Evolutionary conservation across 1,140 invertebrate genomes (phyloP).

Genomic region (Rhopalosiphum maidis): DNA sequence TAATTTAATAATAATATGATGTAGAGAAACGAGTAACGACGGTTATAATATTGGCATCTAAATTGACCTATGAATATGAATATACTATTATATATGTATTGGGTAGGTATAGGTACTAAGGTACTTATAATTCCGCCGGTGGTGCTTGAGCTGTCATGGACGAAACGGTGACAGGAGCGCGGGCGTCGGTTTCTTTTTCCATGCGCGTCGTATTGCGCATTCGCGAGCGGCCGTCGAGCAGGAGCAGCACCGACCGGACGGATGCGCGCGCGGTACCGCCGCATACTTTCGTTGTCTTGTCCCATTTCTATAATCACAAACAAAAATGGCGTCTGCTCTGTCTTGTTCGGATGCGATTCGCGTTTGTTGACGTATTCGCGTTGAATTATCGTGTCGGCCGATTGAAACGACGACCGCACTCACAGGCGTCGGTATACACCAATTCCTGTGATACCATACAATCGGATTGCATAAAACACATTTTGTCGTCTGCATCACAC

Average conservation of each 20-base stretch:
- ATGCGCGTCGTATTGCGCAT: slow-evolving; percentile 45
- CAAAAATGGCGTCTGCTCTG: slow-evolving; percentile 55
- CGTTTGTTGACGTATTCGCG: slow-evolving; percentile 42
- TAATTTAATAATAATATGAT: too few relatives aligned
- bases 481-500: background rate
- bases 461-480: background rate
- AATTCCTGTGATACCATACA: slow-evolving; percentile 45
- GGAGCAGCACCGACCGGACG: slow-evolving; percentile 31
- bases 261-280: slow-evolving; percentile 40
- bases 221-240: background rate
- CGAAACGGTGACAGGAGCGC: background rate
- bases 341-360: slow-evolving; percentile 41
- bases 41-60: too few relatives aligned
- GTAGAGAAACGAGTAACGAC: too few relatives aligned
- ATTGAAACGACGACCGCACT: background rate
- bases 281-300: slow-evolving; percentile 57
- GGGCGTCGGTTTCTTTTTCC: slow-evolving; percentile 23
- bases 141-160: background rate
- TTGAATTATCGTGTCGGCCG: background rate
- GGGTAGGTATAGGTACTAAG: too few relatives aligned
- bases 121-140: background rate
- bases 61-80: too few relatives aligned
- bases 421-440: background rate
- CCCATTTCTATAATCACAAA: slow-evolving; percentile 56
- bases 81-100: too few relatives aligned